phyloP scores from a whole-genome alignment of 2,113 vertebrate genomes.

The Charina bottae region DNA sequence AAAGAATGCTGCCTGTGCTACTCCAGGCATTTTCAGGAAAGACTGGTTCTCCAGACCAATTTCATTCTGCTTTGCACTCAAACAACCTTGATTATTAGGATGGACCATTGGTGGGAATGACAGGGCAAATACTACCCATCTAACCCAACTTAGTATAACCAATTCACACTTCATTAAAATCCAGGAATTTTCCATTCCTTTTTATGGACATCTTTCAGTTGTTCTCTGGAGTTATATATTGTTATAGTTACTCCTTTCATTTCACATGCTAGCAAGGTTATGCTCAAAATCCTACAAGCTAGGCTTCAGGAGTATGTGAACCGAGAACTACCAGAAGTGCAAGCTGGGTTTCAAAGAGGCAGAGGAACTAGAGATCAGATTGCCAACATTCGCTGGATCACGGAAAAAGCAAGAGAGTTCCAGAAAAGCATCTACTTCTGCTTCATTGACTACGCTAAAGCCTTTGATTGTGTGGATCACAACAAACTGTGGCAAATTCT shows the following conservation, averaged over 20 bases:
- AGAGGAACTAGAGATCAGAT: no score
- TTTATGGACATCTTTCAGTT: neutral
- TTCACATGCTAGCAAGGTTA: no score
- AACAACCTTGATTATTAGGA: neutral
- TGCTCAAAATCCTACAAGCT: no score
- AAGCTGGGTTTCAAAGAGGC: no score
- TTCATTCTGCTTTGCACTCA: neutral
- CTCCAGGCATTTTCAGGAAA: neutral
- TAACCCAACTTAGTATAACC: neutral
- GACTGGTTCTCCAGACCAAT: neutral
- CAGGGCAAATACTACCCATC: neutral
- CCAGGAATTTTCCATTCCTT: neutral
- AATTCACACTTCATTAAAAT: neutral
- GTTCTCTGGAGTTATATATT: neutral
- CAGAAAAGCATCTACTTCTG: no score
- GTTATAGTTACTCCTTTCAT: neutral
- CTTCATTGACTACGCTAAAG: no score
- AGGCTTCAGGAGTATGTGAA: no score
- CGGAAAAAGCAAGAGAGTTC: no score
- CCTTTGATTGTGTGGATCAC: no score
- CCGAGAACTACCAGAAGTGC: no score
- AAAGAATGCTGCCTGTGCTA: neutral
- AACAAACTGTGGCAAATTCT: no score
- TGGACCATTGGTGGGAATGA: neutral
- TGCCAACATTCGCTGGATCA: no score